phyloP scores from a whole-genome alignment of 2,888 invertebrate species.

The Lissocephala sabroskyi region DNA sequence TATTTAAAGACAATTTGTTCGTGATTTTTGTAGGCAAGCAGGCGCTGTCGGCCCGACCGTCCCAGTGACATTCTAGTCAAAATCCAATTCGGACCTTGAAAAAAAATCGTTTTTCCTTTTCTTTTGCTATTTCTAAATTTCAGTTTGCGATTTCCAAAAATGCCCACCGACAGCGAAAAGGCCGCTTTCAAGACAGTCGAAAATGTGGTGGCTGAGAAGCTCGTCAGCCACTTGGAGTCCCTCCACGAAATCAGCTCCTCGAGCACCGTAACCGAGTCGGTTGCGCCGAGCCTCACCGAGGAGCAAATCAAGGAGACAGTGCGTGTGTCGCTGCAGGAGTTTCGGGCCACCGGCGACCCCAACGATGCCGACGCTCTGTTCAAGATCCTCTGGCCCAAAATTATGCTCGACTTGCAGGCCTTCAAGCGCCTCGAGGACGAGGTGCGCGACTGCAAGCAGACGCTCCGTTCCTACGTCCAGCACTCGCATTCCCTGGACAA shows the following conservation, averaged over 20 bases:
- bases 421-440: slow-evolving; percentile 16
- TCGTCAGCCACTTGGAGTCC: too few species aligned
- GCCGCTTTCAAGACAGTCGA: too few species aligned
- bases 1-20: slow-evolving; percentile 66
- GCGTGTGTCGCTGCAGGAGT: too few species aligned
- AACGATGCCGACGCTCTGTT: slow-evolving; percentile 4
- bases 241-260: fast-evolving
- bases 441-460: slow-evolving; percentile 10
- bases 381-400: slow-evolving; percentile 23
- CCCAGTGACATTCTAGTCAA: too few species aligned
- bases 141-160: not conserved
- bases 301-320: too few species aligned
- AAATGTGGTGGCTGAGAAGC: not conserved
- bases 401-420: slow-evolving; percentile 16
- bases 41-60: slow-evolving; percentile 9
- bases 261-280: slow-evolving; percentile 8
- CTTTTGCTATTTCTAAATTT: not conserved
- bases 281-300: slow-evolving; percentile 15
- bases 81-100: too few species aligned
- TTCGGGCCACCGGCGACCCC: slow-evolving; percentile 3
- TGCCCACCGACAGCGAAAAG: slow-evolving; percentile 1
- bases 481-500: slow-evolving; percentile 20
- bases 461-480: slow-evolving; percentile 7
- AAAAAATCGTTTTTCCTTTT: not conserved
- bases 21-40: slow-evolving; percentile 63